Conservation (phyloP, 2,113 vertebrate genomes). For the Tyrannus savana region DNA sequence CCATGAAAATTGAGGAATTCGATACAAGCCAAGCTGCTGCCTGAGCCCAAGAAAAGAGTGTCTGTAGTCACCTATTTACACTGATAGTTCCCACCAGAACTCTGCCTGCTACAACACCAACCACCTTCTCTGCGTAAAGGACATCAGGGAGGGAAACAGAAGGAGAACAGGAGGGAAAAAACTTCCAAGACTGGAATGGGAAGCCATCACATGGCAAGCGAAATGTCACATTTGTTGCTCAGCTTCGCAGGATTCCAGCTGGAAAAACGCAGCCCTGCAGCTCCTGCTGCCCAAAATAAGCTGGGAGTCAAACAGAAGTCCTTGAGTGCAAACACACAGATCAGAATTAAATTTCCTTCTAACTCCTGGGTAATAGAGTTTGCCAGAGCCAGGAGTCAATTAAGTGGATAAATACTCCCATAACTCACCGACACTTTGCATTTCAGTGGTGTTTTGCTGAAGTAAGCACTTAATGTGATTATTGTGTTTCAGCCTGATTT, state of each 20-base stretch:
- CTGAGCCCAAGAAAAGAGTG: neutral
- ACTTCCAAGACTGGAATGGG: neutral
- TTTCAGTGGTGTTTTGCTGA: slow-evolving; percentile 59
- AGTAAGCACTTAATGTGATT: slow-evolving; percentile 70
- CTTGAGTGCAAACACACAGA: slow-evolving; percentile 61
- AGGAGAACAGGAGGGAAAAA: neutral
- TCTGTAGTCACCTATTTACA: accelerated
- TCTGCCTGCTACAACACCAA: accelerated
- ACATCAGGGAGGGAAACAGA: neutral
- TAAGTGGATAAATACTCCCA: slow-evolving; percentile 60
- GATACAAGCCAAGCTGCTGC: neutral
- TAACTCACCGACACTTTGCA: slow-evolving; percentile 33
- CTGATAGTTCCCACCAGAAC: neutral
- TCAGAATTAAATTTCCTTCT: slow-evolving; percentile 65
- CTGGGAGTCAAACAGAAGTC: slow-evolving; percentile 43
- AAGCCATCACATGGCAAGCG: neutral
- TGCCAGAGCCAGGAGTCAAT: slow-evolving; percentile 65
- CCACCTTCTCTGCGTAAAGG: neutral
- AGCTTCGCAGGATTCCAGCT: neutral
- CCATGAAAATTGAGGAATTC: neutral
- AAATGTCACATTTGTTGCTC: neutral
- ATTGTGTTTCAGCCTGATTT: slow-evolving; percentile 75
- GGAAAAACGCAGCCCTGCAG: neutral
- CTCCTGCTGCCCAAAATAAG: neutral
- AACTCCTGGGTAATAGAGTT: slow-evolving; percentile 64